Evolutionary conservation across 2,888 invertebrate species (phyloP).

Genomic region (Ceriagrion tenellum): DNA sequence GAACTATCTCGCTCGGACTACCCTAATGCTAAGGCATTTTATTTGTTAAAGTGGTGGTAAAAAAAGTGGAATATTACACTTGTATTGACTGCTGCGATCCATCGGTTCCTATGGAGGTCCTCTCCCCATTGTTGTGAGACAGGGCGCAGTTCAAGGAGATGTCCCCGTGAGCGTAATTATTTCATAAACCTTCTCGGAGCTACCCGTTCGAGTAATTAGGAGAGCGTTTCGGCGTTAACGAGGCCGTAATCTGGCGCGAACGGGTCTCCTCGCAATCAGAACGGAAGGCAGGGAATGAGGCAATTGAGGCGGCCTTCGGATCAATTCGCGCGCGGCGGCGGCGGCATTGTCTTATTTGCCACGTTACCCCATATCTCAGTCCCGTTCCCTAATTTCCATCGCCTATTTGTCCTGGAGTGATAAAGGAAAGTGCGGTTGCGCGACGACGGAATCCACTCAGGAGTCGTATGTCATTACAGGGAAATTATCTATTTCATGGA

Average conservation of each 20-base stretch:
- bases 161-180: not conserved
- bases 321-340: not conserved
- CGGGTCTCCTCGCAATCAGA: not conserved
- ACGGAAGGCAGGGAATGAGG: not conserved
- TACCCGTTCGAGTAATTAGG: not conserved
- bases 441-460: not conserved
- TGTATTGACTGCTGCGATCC: too few species aligned
- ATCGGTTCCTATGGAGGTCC: not conserved
- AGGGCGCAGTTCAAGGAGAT: not conserved
- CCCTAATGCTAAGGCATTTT: too few species aligned
- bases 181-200: not conserved
- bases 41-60: too few species aligned
- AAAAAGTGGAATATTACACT: too few species aligned
- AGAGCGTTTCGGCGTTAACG: not conserved
- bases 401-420: not conserved
- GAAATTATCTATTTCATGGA: too few species aligned
- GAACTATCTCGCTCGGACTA: too few species aligned
- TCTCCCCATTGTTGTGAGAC: not conserved
- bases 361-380: not conserved
- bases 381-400: not conserved
- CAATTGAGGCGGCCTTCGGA: not conserved
- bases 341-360: not conserved
- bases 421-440: slow-evolving; percentile 20
- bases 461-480: not conserved
- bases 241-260: not conserved